phyloP scores from a whole-genome alignment of 2,888 invertebrate genomes.

The Amiota mariae region DNA sequence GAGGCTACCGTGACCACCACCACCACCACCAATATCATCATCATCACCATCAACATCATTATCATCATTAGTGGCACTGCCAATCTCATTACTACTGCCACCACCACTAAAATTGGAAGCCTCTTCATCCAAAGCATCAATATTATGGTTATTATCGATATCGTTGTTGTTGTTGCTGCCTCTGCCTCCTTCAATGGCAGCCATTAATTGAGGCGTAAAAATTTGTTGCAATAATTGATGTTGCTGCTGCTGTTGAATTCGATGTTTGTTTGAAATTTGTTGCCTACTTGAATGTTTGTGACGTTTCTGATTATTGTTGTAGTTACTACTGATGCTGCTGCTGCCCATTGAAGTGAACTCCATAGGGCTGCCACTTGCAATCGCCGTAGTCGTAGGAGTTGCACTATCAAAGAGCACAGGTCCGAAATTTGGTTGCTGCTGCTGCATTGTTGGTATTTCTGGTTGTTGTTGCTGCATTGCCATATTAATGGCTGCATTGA shows the following conservation, averaged over 20 bases:
- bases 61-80: constrained; percentile 4
- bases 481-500: constrained; percentile 46
- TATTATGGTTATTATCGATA: background rate
- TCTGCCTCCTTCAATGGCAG: constrained; percentile 44
- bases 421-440: constrained; percentile 53
- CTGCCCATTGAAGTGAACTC: background rate
- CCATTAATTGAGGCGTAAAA: constrained; percentile 54
- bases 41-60: constrained; percentile 6
- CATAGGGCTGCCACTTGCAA: constrained; percentile 25
- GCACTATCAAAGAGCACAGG: constrained; percentile 59
- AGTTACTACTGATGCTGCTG: constrained; percentile 34
- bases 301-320: constrained; percentile 19
- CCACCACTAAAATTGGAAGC: constrained; percentile 30
- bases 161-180: constrained; percentile 24
- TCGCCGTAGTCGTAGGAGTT: constrained; percentile 14
- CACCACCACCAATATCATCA: background rate
- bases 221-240: constrained; percentile 60
- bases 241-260: constrained; percentile 8
- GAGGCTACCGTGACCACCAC: constrained; percentile 35
- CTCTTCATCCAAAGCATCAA: background rate
- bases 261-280: constrained; percentile 18
- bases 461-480: constrained; percentile 32
- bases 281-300: constrained; percentile 10
- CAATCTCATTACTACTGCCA: constrained; percentile 24
- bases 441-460: background rate